phyloP scores from a whole-genome alignment of 2,797 vertebrate genomes.

The Sparidentex hasta region DNA sequence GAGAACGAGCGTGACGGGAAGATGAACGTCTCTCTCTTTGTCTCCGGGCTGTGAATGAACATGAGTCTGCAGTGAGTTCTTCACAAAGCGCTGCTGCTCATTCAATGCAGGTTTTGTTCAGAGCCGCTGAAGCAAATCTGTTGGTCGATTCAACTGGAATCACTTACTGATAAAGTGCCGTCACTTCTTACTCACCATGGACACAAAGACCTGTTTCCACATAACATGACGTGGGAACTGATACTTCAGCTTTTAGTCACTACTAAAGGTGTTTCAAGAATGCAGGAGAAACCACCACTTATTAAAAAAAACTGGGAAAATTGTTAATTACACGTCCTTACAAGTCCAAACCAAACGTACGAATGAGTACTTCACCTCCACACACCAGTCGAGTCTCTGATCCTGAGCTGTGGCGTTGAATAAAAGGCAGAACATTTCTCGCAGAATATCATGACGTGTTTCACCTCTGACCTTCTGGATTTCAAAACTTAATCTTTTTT shows the following conservation, averaged over 20 bases:
- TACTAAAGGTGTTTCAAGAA: background rate
- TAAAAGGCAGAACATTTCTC: too few species aligned
- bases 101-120: slow-evolving; percentile 15
- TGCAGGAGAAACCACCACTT: background rate
- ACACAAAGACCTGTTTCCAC: background rate
- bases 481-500: too few species aligned
- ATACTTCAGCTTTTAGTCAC: slow-evolving; percentile 8
- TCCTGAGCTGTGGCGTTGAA: too few species aligned
- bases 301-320: background rate
- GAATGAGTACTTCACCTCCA: too few species aligned
- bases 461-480: too few species aligned
- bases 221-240: background rate
- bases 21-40: slow-evolving; percentile 2
- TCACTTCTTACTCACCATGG: slow-evolving; percentile 1
- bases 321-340: background rate
- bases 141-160: background rate
- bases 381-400: too few species aligned
- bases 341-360: background rate
- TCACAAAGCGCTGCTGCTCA: slow-evolving; percentile 1
- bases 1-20: background rate
- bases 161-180: background rate
- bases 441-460: too few species aligned
- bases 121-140: background rate
- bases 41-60: background rate
- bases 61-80: background rate